These are phyloP conservation scores for Forbesichthys agassizii DNA, from an alignment of 2,113 vertebrate genomes.

Conservation along the genomic window DNA sequence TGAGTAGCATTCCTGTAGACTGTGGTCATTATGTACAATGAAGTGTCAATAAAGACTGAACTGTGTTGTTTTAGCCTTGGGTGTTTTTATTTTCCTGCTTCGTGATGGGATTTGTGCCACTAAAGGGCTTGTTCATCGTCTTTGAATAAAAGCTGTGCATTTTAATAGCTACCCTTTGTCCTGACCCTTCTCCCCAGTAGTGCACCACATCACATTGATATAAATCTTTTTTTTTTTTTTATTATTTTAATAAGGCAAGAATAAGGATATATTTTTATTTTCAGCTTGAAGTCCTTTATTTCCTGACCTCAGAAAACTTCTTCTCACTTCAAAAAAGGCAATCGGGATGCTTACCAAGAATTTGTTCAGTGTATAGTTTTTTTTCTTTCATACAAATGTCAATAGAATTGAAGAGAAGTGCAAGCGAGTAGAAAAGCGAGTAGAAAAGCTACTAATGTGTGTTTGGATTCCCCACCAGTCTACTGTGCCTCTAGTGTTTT, in stretches of 20 bases:
- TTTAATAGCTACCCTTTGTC: constrained; percentile 58
- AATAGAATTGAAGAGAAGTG: constrained; percentile 55
- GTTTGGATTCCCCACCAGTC: constrained; percentile 47
- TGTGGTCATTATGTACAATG: constrained; percentile 71
- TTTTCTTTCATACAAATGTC: constrained; percentile 50
- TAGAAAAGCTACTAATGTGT: constrained; percentile 48
- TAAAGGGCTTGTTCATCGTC: constrained; percentile 44
- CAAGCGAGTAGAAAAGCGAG: constrained; percentile 23
- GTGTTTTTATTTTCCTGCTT: constrained; percentile 52
- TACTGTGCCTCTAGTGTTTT: constrained; percentile 29
- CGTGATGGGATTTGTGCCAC: constrained; percentile 38
- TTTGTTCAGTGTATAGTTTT: constrained; percentile 53
- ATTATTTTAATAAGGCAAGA: constrained; percentile 19
- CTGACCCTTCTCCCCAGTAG: constrained; percentile 57
- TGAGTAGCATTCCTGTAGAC: constrained; percentile 74
- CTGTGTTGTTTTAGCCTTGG: constrained; percentile 64
- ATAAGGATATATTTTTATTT: constrained; percentile 25
- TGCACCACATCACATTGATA: constrained; percentile 56
- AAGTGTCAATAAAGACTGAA: constrained; percentile 76
- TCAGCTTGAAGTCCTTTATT: constrained; percentile 47
- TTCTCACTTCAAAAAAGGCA: constrained; percentile 50
- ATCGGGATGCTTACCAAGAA: constrained; percentile 54
- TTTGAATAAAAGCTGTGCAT: constrained; percentile 48
- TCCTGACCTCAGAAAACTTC: constrained; percentile 55
- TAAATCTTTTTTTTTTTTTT: not conserved